Evolutionary conservation across 1,140 invertebrate species (phyloP), one percentile per base, ranked within the genome.

Genomic region (Caenorhabditis briggsae): DNA sequence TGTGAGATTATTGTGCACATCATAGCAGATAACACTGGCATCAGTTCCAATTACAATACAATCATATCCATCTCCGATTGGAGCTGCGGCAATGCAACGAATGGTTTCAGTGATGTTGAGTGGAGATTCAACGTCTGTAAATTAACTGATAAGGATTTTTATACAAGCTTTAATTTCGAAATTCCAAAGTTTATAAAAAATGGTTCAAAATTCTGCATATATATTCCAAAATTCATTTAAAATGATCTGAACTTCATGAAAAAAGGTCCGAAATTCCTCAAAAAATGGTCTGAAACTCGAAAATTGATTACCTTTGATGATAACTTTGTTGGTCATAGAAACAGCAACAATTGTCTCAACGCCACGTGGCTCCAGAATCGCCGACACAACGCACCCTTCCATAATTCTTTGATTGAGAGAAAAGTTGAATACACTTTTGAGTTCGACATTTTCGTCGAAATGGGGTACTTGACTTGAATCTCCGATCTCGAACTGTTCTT

Each of bases 1-100:
- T 5, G 86, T 87, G 9, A 85, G 14, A 55, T 87, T 87, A 23
- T 87, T 74, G 25, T 87, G 55, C 14, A 84, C 56, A 64, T 87
- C 86, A 41, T 84, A 87, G 12, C 53, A 46, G 56, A 43, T 78
- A 7, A 83, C 61, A 43, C 85, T 85, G 8, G 82, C 46, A 18
- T 87, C 86, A 14, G 86, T 87, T 58, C 86, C 86, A 50, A 87
- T 56, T 46, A 87, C 3, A 82, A 87, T 87, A 33, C 43, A 78
- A 70, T 84, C 82, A 50, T 86, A 86, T 18, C 48, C 59, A 9
- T 61, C 55, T 23, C 74, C 78, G 33, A 82, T 82, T 41, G 74
- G 70, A 70, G 78, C 85, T 5, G 85, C 50, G 0, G 74, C 55
- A n/a, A 86, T 86, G 25, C 85, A 86, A 6, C 85, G 70, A 18